Evolutionary conservation across 2,888 invertebrate species (phyloP).

Genomic region (Xestobium rufovillosum): DNA sequence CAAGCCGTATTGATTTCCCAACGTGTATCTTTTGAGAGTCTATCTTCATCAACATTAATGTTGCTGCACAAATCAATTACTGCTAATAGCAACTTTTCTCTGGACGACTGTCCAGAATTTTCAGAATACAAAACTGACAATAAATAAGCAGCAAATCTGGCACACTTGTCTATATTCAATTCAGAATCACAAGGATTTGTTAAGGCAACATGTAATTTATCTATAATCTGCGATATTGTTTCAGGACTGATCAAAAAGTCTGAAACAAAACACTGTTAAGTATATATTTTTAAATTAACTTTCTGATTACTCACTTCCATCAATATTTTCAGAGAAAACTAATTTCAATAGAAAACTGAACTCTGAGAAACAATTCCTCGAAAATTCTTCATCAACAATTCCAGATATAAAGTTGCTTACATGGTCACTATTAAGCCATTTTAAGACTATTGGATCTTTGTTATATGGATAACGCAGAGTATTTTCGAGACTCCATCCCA

Average conservation of each 20-base stretch:
- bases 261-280: constrained; percentile 30
- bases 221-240: constrained; percentile 40
- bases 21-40: constrained; percentile 45
- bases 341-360: constrained; percentile 35
- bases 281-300: constrained; percentile 4
- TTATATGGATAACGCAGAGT: constrained; percentile 45
- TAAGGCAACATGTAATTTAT: constrained; percentile 39
- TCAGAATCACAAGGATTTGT: constrained; percentile 29
- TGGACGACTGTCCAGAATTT: constrained; percentile 38
- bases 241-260: constrained; percentile 41
- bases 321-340: constrained; percentile 37
- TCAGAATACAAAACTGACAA: constrained; percentile 46
- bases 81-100: constrained; percentile 42
- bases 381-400: constrained; percentile 35
- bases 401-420: constrained; percentile 42
- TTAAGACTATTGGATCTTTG: constrained; percentile 37
- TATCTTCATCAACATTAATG: constrained; percentile 34
- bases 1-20: constrained; percentile 52
- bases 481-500: constrained; percentile 44
- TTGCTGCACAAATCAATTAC: constrained; percentile 45
- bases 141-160: constrained; percentile 48
- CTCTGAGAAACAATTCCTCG: constrained; percentile 33
- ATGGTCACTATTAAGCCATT: constrained; percentile 44
- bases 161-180: constrained; percentile 44
- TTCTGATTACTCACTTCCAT: constrained; percentile 38